phyloP scores from a whole-genome alignment of 2,888 invertebrate species.

The Neocrepidodera transversa region DNA sequence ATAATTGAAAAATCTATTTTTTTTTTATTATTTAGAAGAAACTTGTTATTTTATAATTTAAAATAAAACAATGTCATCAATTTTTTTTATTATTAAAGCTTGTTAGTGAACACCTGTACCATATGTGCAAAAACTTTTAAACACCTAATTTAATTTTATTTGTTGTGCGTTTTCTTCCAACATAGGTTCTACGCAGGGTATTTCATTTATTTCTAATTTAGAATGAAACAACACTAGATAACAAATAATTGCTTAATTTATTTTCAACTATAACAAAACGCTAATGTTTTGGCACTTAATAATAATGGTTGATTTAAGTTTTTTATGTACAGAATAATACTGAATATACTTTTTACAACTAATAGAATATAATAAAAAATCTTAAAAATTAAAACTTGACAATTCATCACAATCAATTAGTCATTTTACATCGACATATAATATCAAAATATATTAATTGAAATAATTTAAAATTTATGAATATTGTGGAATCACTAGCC shows the following conservation, averaged over 20 bases:
- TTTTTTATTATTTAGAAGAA: no score
- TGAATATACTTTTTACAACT: conserved; percentile 29
- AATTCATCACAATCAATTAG: conserved; percentile 16
- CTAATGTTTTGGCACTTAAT: conserved; percentile 37
- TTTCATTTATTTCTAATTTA: no score
- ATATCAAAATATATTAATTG: conserved; percentile 8
- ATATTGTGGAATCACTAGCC: no score
- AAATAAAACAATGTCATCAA: no score
- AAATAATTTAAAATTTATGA: neutral
- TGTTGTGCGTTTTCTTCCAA: no score
- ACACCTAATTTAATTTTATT: no score
- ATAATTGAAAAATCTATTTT: neutral
- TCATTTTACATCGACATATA: neutral
- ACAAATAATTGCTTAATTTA: conserved; percentile 27
- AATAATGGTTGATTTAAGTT: conserved; percentile 17
- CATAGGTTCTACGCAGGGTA: no score
- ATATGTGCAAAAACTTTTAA: no score
- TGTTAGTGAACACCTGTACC: no score
- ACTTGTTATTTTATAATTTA: no score
- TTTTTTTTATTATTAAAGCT: no score
- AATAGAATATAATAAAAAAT: no score
- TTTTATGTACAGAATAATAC: conserved; percentile 34
- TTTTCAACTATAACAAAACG: conserved; percentile 29
- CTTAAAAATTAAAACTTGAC: conserved; percentile 11
- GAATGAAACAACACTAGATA: neutral